phyloP scores from a whole-genome alignment of 2,797 vertebrate species.

The Prionace glauca region DNA sequence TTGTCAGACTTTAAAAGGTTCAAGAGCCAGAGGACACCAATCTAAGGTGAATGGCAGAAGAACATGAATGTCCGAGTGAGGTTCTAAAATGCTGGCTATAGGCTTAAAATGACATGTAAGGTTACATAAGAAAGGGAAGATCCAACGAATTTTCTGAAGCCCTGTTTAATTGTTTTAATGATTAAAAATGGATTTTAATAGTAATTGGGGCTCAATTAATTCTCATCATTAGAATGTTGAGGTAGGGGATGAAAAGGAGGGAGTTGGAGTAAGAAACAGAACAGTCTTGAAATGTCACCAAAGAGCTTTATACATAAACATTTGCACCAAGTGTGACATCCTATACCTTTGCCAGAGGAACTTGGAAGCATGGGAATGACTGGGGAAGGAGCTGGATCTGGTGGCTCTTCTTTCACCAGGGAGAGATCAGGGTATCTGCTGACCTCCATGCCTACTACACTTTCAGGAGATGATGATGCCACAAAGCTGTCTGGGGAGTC shows the following conservation, averaged over 20 bases:
- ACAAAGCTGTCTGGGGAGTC: conserved; percentile 96
- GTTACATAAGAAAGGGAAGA: too few relatives aligned
- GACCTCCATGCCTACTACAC: conserved; percentile 88
- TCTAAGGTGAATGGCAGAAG: too few relatives aligned
- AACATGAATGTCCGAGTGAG: too few relatives aligned
- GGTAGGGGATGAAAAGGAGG: not conserved
- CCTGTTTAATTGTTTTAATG: too few relatives aligned
- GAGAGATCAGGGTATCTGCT: conserved; percentile 90
- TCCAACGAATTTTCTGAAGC: not conserved
- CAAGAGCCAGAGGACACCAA: too few relatives aligned
- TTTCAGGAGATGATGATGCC: conserved; percentile 95
- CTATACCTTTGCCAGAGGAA: conserved; percentile 76
- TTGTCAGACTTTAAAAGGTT: too few relatives aligned
- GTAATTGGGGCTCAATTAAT: not conserved
- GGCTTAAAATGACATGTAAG: too few relatives aligned
- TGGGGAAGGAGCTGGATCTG: conserved; percentile 81
- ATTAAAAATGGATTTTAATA: too few relatives aligned
- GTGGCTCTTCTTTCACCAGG: conserved; percentile 82
- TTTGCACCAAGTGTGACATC: not conserved
- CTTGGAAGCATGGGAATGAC: conserved; percentile 90
- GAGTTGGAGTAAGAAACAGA: not conserved
- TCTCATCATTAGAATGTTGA: not conserved
- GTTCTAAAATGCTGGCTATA: too few relatives aligned
- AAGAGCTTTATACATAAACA: not conserved
- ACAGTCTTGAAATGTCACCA: not conserved